A percentile compares a stretch with the other conserved stretches of the same genome.
Conservation (phyloP, 1,140 invertebrate species). For the Palaemon carinicauda region DNA sequence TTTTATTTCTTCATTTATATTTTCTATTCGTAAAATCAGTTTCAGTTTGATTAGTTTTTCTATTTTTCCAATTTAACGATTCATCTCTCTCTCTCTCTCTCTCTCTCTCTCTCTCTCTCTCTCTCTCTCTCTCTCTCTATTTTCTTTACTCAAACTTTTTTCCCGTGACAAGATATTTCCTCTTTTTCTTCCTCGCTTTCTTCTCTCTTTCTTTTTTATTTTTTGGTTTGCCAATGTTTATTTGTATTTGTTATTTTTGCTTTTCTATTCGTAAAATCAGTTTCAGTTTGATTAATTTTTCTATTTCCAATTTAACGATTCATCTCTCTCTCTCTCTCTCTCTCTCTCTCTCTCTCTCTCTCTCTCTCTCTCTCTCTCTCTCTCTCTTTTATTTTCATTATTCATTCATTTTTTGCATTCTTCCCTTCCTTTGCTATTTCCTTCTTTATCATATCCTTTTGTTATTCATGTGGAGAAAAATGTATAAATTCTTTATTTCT, state of each 20-base stretch:
- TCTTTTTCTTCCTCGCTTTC: not conserved
- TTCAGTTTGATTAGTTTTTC: too few species aligned
- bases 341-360: slow-evolving; percentile 13
- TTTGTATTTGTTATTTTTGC: too few species aligned
- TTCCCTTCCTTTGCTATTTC: too few species aligned
- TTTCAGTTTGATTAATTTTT: too few species aligned
- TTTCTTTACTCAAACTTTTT: not conserved
- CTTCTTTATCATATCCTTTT: too few species aligned
- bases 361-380: slow-evolving; percentile 10
- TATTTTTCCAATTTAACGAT: not conserved
- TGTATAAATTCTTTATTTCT: too few species aligned
- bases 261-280: not conserved
- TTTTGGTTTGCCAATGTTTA: too few species aligned
- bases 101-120: slow-evolving; percentile 6
- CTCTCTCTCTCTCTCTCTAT: not conserved
- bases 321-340: not conserved
- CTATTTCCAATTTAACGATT: not conserved
- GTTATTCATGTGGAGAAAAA: too few species aligned
- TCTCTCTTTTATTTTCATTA: not conserved
- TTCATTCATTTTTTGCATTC: not conserved
- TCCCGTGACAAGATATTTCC: not conserved
- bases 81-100: not conserved
- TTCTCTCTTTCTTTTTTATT: not conserved
- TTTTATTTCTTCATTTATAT: not conserved
- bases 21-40: not conserved